Percentiles rank a stretch among this genome's conserved stretches.
These are phyloP conservation scores for Capricornis sumatraensis DNA, from an alignment of 2,113 vertebrate species.

Conservation along the genomic window DNA sequence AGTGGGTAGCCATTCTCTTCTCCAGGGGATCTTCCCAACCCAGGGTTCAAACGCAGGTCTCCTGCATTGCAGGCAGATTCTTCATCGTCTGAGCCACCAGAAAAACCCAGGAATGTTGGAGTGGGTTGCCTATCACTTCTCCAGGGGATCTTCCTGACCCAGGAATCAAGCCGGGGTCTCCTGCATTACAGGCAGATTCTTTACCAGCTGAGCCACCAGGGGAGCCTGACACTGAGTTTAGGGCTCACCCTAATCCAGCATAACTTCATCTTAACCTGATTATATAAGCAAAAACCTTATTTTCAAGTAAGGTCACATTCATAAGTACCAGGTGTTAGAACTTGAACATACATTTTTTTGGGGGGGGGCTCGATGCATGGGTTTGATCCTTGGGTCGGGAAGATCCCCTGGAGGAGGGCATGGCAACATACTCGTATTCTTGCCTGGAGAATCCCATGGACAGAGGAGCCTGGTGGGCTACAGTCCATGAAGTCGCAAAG, in stretches of 20 bases:
- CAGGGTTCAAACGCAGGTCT: not conserved
- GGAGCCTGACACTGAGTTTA: not conserved
- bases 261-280: not conserved
- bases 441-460: not conserved
- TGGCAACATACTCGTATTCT: not conserved
- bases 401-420: not conserved
- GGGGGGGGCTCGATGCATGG: rapidly evolving
- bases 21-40: not conserved
- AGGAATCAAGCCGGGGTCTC: not conserved
- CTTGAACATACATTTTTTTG: not conserved
- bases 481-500: not conserved
- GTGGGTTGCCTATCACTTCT: not conserved
- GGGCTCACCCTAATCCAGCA: not conserved
- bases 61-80: not conserved
- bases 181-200: not conserved
- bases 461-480: not conserved
- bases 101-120: not conserved
- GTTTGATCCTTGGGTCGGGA: not conserved
- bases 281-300: not conserved
- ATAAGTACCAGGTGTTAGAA: not conserved
- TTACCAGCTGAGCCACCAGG: not conserved
- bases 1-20: not conserved
- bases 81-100: not conserved
- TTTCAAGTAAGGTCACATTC: not conserved
- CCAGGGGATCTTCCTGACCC: not conserved